A percentile compares a stretch with the other conserved stretches of the same genome.
Evolutionary conservation across 2,888 invertebrate genomes (phyloP).

Genomic region (Papilio gigon): DNA sequence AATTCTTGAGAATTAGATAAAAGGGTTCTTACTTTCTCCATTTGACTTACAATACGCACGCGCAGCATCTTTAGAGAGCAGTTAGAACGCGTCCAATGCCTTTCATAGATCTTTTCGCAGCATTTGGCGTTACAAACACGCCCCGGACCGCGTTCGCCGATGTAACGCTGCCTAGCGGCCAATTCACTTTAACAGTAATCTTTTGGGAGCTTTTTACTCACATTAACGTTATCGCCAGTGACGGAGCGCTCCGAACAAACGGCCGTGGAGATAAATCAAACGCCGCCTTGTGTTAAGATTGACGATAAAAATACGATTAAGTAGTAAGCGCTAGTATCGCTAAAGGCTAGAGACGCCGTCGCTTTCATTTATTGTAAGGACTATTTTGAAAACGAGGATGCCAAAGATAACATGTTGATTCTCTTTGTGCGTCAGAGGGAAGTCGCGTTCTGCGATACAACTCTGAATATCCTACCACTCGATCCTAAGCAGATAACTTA

Average conservation of each 20-base stretch:
- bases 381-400: background rate
- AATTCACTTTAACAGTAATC: conserved; percentile 35
- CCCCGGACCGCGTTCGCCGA: background rate
- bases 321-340: background rate
- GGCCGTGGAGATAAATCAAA: conserved; percentile 23
- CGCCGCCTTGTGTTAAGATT: conserved; percentile 15
- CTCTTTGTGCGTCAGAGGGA: background rate
- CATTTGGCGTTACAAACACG: background rate
- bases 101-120: too few species aligned
- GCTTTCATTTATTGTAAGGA: background rate
- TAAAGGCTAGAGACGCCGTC: background rate
- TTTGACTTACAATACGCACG: background rate
- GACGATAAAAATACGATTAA: conserved; percentile 12
- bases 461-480: background rate
- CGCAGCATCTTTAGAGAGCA: background rate
- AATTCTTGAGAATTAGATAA: background rate
- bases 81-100: too few species aligned
- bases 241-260: conserved; percentile 21
- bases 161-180: conserved; percentile 28
- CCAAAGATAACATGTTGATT: background rate
- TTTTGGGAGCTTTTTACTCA: conserved; percentile 30
- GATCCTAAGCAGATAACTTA: background rate
- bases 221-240: conserved; percentile 27
- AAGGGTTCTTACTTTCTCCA: background rate
- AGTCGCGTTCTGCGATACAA: background rate